phyloP scores from a whole-genome alignment of 2,113 vertebrate species.

The Uria lomvia region DNA sequence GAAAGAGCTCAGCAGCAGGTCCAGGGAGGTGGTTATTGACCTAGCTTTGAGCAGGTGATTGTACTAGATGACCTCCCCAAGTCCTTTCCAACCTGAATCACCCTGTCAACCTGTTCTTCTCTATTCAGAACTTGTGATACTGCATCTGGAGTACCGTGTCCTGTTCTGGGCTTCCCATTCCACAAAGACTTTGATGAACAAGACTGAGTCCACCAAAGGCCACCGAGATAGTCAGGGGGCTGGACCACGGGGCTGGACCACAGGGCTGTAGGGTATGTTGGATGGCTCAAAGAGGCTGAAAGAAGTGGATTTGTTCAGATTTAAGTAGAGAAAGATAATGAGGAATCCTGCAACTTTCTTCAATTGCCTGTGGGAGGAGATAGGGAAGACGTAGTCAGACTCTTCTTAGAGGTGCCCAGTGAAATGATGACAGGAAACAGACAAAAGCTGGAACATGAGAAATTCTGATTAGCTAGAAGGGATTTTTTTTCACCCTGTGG shows the following conservation, averaged over 20 bases:
- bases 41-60: not conserved
- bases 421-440: not conserved
- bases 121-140: not conserved
- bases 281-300: not conserved
- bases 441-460: not conserved
- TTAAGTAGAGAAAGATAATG: not conserved
- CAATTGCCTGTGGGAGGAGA: not conserved
- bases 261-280: not conserved
- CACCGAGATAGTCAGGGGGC: not conserved
- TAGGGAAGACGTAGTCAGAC: not conserved
- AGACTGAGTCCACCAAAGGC: not conserved
- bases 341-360: not conserved
- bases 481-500: not conserved
- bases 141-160: fast-evolving
- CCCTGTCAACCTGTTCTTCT: not conserved
- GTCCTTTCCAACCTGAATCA: not conserved
- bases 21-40: not conserved
- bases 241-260: not conserved
- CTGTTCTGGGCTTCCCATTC: not conserved
- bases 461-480: not conserved
- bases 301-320: not conserved
- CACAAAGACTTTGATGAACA: not conserved
- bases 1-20: not conserved
- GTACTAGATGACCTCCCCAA: not conserved
- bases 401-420: not conserved